Base-by-base conservation (phyloP, 1,140 invertebrate genomes). In the Drosophila cardini region DNA sequence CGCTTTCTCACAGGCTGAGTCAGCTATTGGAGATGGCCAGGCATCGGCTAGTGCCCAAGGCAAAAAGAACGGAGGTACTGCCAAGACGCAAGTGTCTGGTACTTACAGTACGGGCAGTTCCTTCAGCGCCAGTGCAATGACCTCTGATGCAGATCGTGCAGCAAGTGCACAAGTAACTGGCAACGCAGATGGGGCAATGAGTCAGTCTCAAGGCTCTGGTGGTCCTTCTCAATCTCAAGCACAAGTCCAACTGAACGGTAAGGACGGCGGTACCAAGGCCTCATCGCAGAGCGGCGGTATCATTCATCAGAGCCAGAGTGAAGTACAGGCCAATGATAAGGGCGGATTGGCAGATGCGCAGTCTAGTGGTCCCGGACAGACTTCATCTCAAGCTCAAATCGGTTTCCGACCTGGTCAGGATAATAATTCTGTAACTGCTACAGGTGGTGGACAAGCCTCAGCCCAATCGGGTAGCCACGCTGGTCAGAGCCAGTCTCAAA, bases 301-400 rank as follows among this genome's bases (percentile, higher is more conserved):
- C 80, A 94, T 95, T 80, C 96, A 96, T 80, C 96, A 95, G 11
- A 96, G 91, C 57, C 91, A 92, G 55, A 92, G 91, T 40, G 91
- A 92, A 63, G 91, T 92, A 15, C 70, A 75, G 11, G 96, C 96
- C 4, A 95, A 95, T 65, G 93, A 94, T 8, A 96, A 95, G 92
- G 96, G 96, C 21, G 96, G 96, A 4, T 94, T 96, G 92, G 96
- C 96, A 5, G 96, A 97, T 92, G 96, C 96, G 1, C 96, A 97
- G 93, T 96, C 96, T 1, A 95, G 95, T 74, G 96, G 96, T 1
- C 95, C 95, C 13, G 96, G 96, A 2, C 95, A 95, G 76, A 97
- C 96, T 0, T 96, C 96, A 1, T 97, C 96, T 34, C 96, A 97
- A 93, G 96, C 96, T 11, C 96, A 97, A 93, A 96, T 97, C 43